These are phyloP conservation scores for Chelonia mydas DNA, from an alignment of 2,797 vertebrate genomes.

Conservation along the genomic window DNA sequence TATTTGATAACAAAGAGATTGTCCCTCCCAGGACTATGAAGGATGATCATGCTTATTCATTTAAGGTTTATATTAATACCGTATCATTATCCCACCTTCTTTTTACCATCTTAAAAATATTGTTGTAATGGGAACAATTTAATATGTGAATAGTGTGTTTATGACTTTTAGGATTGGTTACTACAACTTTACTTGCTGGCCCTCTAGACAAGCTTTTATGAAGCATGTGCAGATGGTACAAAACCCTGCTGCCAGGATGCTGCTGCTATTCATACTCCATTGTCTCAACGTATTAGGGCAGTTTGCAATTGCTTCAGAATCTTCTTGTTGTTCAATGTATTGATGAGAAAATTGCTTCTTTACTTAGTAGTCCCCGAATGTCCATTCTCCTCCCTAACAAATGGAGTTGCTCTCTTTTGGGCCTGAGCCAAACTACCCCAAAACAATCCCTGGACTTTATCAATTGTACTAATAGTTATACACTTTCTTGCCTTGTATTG, in stretches of 20 bases:
- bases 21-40: background rate
- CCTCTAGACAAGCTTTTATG: background rate
- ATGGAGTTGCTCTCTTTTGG: background rate
- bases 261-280: background rate
- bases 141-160: background rate
- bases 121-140: background rate
- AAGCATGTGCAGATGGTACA: fast-evolving
- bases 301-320: background rate
- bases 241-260: background rate
- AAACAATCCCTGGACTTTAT: background rate
- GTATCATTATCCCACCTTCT: fast-evolving
- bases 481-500: background rate
- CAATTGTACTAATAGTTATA: background rate
- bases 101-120: background rate
- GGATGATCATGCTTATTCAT: background rate
- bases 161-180: background rate
- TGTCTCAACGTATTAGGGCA: background rate
- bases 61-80: background rate
- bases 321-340: background rate
- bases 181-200: background rate
- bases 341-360: background rate
- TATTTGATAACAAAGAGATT: background rate
- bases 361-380: background rate
- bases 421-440: background rate
- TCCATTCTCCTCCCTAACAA: background rate